Percentiles rank a stretch among this genome's conserved stretches.
These are phyloP conservation scores for Corydoras maculifer DNA, from an alignment of 2,113 vertebrate genomes.

Conservation along the genomic window DNA sequence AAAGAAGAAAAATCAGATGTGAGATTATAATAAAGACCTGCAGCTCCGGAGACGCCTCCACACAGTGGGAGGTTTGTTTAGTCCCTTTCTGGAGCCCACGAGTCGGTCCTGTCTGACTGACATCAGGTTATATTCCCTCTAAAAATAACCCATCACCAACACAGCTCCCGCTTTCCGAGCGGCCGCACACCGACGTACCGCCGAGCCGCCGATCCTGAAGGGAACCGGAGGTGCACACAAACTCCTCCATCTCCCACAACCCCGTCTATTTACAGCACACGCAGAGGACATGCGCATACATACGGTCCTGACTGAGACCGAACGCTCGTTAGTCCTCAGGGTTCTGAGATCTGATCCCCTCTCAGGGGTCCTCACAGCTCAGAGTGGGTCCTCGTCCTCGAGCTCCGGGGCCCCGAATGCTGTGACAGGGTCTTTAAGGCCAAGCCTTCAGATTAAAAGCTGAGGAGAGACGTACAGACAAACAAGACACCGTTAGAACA, in stretches of 20 bases:
- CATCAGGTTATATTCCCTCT: constrained; percentile 19
- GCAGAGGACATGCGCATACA: too few species aligned
- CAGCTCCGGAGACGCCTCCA: constrained; percentile 20
- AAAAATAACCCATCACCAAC: constrained; percentile 28
- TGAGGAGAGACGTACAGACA: too few species aligned
- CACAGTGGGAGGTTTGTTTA: constrained; percentile 11
- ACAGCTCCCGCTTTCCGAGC: constrained; percentile 15
- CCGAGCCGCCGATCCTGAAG: background rate
- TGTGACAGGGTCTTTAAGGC: too few species aligned
- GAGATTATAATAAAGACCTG: constrained; percentile 11
- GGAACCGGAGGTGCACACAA: background rate
- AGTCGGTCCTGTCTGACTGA: constrained; percentile 17
- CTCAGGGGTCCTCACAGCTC: too few species aligned
- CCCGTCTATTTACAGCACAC: too few species aligned
- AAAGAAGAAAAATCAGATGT: background rate
- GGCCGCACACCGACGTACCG: constrained; percentile 8
- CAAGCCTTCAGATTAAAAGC: too few species aligned
- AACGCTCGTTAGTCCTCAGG: too few species aligned
- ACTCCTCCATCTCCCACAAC: background rate
- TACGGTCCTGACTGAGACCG: too few species aligned
- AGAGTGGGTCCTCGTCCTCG: too few species aligned
- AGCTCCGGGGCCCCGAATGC: too few species aligned
- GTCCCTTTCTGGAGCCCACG: constrained; percentile 21
- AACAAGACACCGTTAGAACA: too few species aligned
- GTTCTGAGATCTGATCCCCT: too few species aligned